A percentile compares a stretch with the other conserved stretches of the same genome.
phyloP scores from a whole-genome alignment of 2,113 vertebrate genomes.

The Brachypodius melanocephalos region DNA sequence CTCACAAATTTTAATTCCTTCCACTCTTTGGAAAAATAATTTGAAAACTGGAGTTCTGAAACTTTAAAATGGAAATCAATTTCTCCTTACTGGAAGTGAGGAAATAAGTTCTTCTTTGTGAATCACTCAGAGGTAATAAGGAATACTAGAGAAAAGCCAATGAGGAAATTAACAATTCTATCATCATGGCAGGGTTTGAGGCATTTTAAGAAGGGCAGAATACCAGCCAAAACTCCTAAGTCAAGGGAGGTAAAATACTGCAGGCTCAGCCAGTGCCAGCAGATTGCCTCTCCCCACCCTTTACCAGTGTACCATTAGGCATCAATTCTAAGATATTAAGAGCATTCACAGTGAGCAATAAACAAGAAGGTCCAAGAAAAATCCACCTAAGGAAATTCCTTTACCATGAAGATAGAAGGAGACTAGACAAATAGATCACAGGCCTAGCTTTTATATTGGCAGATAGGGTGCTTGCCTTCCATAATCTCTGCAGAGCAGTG shows the following conservation, averaged over 20 bases:
- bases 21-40: neutral
- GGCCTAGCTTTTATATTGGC: neutral
- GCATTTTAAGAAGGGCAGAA: neutral
- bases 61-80: neutral
- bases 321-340: neutral
- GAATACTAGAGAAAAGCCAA: neutral
- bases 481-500: neutral
- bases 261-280: neutral
- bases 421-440: neutral
- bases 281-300: neutral
- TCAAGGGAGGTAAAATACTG: neutral
- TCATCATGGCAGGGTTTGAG: neutral
- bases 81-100: neutral
- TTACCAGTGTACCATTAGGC: neutral
- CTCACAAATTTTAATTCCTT: neutral
- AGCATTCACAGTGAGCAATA: neutral
- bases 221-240: neutral
- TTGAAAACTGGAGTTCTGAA: neutral
- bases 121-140: neutral
- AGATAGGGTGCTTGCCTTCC: rapidly evolving
- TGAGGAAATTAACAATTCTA: neutral
- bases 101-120: neutral
- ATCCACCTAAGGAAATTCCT: neutral
- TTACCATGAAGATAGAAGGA: neutral
- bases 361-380: neutral